Percentiles rank a stretch among this genome's conserved stretches.
These are phyloP conservation scores for Xenopus laevis DNA, from an alignment of 2,113 vertebrate genomes.

Conservation along the genomic window DNA sequence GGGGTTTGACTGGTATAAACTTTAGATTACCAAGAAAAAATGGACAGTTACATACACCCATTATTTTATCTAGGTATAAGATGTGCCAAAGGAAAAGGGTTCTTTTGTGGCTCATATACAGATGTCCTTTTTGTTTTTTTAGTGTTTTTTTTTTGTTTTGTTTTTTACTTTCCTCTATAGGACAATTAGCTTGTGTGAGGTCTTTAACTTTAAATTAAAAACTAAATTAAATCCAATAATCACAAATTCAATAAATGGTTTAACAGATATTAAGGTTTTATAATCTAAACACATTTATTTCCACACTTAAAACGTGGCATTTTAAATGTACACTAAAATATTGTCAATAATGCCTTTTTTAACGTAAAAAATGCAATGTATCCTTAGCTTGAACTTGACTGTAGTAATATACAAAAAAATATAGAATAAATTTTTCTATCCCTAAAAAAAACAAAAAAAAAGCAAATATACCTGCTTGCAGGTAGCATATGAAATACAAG, in stretches of 20 bases:
- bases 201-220: conserved; percentile 36
- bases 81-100: conserved; percentile 18
- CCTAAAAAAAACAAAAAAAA: conserved; percentile 16
- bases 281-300: conserved; percentile 37
- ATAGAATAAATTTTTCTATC: conserved; percentile 30
- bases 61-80: conserved; percentile 18
- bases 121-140: neutral
- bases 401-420: conserved; percentile 29
- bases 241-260: conserved; percentile 8
- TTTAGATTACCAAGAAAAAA: conserved; percentile 6
- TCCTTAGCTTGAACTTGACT: conserved; percentile 37
- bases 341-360: conserved; percentile 32
- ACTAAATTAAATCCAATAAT: conserved; percentile 31
- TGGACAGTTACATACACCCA: conserved; percentile 4
- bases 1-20: neutral
- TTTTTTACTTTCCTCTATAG: conserved; percentile 8
- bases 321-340: conserved; percentile 38
- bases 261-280: conserved; percentile 27
- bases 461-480: conserved; percentile 42
- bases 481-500: conserved; percentile 34
- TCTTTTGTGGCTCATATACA: conserved; percentile 39
- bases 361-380: conserved; percentile 20
- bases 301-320: conserved; percentile 32
- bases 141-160: neutral
- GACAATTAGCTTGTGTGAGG: conserved; percentile 19